phyloP scores from a whole-genome alignment of 2,888 invertebrate species.

The Polyploca ridens region DNA sequence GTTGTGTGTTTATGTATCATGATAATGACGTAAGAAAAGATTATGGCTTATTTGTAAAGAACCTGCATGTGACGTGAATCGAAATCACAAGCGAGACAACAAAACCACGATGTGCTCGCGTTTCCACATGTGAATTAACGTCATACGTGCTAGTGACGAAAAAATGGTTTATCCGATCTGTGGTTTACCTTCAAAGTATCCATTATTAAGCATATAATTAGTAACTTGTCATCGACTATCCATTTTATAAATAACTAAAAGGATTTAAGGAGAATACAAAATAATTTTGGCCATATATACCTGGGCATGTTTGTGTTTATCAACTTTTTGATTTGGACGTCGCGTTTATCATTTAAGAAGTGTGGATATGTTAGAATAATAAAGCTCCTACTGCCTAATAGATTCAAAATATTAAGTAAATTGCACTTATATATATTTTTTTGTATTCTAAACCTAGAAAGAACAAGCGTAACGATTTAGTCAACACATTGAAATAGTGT shows the following conservation, averaged over 20 bases:
- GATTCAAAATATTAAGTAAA: no score
- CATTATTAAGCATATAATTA: slow-evolving; percentile 31
- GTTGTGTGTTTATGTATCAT: neutral
- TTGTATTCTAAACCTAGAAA: neutral
- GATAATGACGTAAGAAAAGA: neutral
- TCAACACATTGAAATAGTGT: neutral
- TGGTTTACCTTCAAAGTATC: slow-evolving; percentile 30
- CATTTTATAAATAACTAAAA: slow-evolving; percentile 20
- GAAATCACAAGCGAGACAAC: neutral
- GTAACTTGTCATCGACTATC: slow-evolving; percentile 23
- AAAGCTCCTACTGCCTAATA: no score
- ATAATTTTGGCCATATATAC: neutral
- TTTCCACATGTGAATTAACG: neutral
- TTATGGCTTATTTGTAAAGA: neutral
- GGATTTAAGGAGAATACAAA: slow-evolving; percentile 25
- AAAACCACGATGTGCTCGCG: slow-evolving; percentile 3
- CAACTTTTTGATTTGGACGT: no score
- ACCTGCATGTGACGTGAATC: neutral
- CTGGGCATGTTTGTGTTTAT: no score
- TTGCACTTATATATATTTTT: no score
- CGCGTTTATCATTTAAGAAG: no score
- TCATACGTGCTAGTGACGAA: neutral
- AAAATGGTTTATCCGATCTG: slow-evolving; percentile 18
- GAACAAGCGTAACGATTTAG: neutral
- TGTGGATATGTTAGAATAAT: no score